Evolutionary conservation across 2,113 vertebrate species (phyloP), one percentile per base, ranked within the genome.

Genomic region (Australoheros scitulus): DNA sequence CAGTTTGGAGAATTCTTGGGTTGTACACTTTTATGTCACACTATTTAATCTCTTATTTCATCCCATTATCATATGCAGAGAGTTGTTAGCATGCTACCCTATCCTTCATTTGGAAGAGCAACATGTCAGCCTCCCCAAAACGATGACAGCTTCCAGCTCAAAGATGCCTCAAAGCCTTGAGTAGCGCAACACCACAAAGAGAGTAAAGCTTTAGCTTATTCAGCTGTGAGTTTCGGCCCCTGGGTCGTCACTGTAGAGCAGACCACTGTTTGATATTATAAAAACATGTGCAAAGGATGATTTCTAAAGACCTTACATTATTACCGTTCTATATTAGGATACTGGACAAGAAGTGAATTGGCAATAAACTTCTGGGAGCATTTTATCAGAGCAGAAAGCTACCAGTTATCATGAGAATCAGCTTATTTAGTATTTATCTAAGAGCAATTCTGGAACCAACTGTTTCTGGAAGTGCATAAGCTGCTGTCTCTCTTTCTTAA

Each of bases 91-190:
- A 32, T 77, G 52, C 7, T 22, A 18, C 6, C 7, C 11, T 1
- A 70, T 29, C n/a, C 52, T 81, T 79, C 70, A 56, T 84, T 82
- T 87, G 58, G 58, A 63, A 6, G 1, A 36, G 58, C 75, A 86
- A 52, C 84, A 87, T 52, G 52, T 57, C 52, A 56, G 87, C 89
- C 81, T 83, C 85, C 63, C 84, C 64, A 34, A 56, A 88, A 85
- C 89, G 76, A 92, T 82, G 20, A 64, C 63, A 43, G 75, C 79
- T 68, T 63, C 63, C 43, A 61, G 79, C 47, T 15, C 50, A 41
- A 81, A 88, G 20, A 63, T 3, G 55, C 86, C 89, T 77, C 29
- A 61, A 59, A 89, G 89, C 56, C 38, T 11, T 58, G 29, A 89
- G 85, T 60, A 84, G 65, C 38, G 17, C 72, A 79, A 84, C 77